phyloP scores from a whole-genome alignment of 1,140 invertebrate genomes.

The Eurosta solidaginis region DNA sequence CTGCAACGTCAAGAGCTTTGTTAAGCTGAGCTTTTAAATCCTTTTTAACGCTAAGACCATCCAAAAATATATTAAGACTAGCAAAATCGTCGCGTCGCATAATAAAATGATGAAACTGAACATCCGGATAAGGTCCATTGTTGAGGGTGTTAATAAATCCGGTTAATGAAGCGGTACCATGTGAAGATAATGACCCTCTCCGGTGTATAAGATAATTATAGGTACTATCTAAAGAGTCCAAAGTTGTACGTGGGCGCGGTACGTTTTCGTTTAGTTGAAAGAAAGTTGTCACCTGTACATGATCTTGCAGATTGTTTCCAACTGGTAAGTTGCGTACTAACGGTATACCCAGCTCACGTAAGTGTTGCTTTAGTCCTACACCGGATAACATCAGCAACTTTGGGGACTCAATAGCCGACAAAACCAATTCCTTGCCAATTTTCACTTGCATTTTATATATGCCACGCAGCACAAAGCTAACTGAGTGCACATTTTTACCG shows the following conservation, averaged over 20 bases:
- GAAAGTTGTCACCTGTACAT: constrained; percentile 59
- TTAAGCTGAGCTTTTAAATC: constrained; percentile 35
- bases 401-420: constrained; percentile 64
- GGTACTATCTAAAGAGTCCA: constrained; percentile 37
- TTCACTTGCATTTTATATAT: constrained; percentile 60
- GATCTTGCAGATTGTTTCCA: constrained; percentile 67
- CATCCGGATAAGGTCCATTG: constrained; percentile 49
- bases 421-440: constrained; percentile 62
- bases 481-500: constrained; percentile 70
- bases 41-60: constrained; percentile 38
- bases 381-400: constrained; percentile 65
- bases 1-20: constrained; percentile 13
- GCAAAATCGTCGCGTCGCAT: constrained; percentile 37
- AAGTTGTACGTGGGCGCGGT: constrained; percentile 34
- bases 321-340: constrained; percentile 64
- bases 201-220: constrained; percentile 44
- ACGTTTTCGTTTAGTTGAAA: constrained; percentile 38
- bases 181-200: constrained; percentile 61
- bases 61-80: constrained; percentile 19
- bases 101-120: constrained; percentile 47
- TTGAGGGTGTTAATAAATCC: constrained; percentile 43
- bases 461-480: constrained; percentile 69
- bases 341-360: constrained; percentile 60
- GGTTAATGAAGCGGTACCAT: constrained; percentile 58
- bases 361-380: constrained; percentile 61